phyloP scores from a whole-genome alignment of 2,888 invertebrate species.

The Osedax frankpressi region DNA sequence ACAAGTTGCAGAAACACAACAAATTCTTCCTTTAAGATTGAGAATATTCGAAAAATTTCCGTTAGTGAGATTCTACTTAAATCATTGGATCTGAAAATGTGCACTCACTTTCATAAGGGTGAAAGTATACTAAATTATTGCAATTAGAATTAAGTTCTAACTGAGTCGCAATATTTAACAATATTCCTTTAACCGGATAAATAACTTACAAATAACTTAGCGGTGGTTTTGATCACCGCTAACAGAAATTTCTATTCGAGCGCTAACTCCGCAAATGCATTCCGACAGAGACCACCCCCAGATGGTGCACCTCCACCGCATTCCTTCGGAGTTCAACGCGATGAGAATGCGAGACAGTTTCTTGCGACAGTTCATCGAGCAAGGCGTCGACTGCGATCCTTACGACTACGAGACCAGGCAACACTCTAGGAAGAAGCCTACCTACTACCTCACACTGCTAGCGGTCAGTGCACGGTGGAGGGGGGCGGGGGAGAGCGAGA shows the following conservation, averaged over 20 bases:
- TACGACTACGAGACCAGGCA: too few species aligned
- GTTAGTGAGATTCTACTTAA: too few species aligned
- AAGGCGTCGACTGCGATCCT: conserved; percentile 31
- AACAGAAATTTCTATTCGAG: too few species aligned
- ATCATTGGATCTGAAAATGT: too few species aligned
- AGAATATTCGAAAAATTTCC: conserved; percentile 96
- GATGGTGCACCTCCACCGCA: conserved; percentile 79
- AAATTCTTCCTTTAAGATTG: conserved; percentile 83
- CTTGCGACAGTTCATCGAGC: conserved; percentile 71
- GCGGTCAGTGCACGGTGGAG: background rate
- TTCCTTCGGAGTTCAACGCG: conserved; percentile 60
- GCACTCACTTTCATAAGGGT: too few species aligned
- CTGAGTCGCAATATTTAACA: too few species aligned
- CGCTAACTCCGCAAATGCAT: too few species aligned
- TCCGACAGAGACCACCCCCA: conserved; percentile 80
- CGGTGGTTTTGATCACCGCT: too few species aligned
- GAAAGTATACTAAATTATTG: too few species aligned
- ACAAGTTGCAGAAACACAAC: conserved; percentile 90
- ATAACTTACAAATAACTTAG: too few species aligned
- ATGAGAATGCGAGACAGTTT: conserved; percentile 83
- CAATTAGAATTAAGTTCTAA: too few species aligned
- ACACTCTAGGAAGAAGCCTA: background rate
- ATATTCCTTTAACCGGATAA: too few species aligned
- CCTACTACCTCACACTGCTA: background rate
- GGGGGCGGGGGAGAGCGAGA: background rate